phyloP scores from a whole-genome alignment of 2,888 invertebrate species.

The Plutella xylostella region DNA sequence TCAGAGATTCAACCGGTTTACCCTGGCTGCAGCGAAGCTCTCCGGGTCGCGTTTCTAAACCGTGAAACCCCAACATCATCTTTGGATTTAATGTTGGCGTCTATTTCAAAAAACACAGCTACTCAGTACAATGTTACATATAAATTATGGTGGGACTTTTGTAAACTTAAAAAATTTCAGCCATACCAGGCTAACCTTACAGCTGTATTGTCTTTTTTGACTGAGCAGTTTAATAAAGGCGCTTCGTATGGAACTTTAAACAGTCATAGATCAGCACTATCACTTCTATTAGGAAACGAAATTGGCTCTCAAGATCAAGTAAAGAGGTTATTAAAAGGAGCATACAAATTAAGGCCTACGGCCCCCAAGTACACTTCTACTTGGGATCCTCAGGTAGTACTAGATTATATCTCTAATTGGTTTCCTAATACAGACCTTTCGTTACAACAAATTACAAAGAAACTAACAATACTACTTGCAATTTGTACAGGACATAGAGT shows the following conservation, averaged over 20 bases:
- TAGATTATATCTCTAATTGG: not conserved
- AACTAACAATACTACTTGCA: not conserved
- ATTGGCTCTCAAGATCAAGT: not conserved
- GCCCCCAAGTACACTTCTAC: not conserved
- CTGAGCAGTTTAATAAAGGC: not conserved
- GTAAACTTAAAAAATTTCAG: slow-evolving; percentile 4
- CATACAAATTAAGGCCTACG: not conserved
- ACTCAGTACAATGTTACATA: slow-evolving; percentile 12
- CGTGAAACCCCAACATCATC: slow-evolving; percentile 11
- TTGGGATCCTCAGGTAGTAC: not conserved
- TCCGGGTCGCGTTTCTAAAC: slow-evolving; percentile 12
- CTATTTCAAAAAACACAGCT: slow-evolving; percentile 13
- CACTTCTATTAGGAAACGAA: not conserved
- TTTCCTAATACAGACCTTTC: not conserved
- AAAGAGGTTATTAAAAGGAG: not conserved
- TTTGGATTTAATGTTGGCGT: slow-evolving; percentile 13
- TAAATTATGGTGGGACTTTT: slow-evolving; percentile 15
- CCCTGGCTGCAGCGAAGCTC: slow-evolving; percentile 8
- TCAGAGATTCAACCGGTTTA: slow-evolving; percentile 10
- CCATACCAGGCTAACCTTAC: not conserved
- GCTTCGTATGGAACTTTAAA: not conserved
- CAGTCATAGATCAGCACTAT: not conserved
- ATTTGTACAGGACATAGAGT: not conserved
- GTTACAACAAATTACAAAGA: not conserved
- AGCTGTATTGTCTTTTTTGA: not conserved